Evolutionary conservation across 2,113 vertebrate species (phyloP), one percentile per base, ranked within the genome.

Genomic region (Syngnathus typhle): DNA sequence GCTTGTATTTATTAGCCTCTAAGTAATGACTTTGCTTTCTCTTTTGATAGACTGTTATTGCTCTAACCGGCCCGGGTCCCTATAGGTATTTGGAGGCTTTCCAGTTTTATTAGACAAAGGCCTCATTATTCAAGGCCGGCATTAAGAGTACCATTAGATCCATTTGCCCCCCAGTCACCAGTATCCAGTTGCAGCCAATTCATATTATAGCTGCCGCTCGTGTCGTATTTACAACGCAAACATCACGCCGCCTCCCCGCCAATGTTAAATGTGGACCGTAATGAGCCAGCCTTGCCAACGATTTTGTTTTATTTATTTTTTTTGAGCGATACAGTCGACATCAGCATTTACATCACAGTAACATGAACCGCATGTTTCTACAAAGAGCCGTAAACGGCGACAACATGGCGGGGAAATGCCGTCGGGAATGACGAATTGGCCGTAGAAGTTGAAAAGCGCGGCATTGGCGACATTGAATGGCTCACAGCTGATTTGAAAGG

Each of bases 31-130:
- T 87, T 92, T 82, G 88, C 81, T 88, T 87, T 81, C 82, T 92
- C 77, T 92, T 92, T 88, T 90, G 79, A 89, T 91, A 88, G 85
- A 87, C 77, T 88, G 73, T 86, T 91, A 84, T 85, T 90, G 79
- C 76, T 83, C 86, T 87, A 90, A 89, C 84, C 87, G 88, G 84
- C 70, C 55, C 38, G 83, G 87, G 84, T 88, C 83, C 88, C 84
- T 86, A 82, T 88, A 89, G 90, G 89, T 89, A 91, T 91, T 85
- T 90, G 86, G 86, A 88, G 82, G 71, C 76, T 69, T 89, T 89
- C 89, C 88, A 91, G 67, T 91, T 92, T 89, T 91, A 88, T 91
- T 91, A 86, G 88, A 90, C 80, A 91, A 86, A 85, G 85, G 88
- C 72, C 84, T 90, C 87, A 90, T 88, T 88, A 79, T 85, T 83